Evolutionary conservation across 1,140 invertebrate species (phyloP).

Genomic region (Nephila pilipes): DNA sequence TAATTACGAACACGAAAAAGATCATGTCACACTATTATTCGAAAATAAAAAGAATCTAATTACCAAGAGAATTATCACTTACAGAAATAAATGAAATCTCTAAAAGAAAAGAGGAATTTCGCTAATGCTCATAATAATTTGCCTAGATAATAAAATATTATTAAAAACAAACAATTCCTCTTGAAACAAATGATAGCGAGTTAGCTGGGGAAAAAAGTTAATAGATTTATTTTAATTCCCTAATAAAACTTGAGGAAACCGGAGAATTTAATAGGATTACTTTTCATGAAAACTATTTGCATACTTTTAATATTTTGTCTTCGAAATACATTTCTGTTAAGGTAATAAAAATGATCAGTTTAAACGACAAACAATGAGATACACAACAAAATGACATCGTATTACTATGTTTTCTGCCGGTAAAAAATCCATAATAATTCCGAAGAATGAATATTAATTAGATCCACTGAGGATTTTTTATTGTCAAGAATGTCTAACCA

Average conservation of each 20-base stretch:
- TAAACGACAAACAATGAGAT: neutral
- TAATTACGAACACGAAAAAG: too few species aligned
- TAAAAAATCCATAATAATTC: neutral
- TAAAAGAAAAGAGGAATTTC: neutral
- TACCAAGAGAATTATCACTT: neutral
- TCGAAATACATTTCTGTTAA: neutral
- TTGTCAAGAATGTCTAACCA: neutral
- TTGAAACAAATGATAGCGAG: neutral
- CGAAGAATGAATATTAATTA: neutral
- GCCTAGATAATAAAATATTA: neutral
- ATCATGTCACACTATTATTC: too few species aligned
- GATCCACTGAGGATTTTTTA: neutral
- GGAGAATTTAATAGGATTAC: neutral
- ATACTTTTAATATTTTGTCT: neutral
- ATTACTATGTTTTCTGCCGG: too few species aligned
- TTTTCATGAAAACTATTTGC: neutral
- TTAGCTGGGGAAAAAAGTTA: neutral
- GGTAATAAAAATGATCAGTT: neutral
- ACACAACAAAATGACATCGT: neutral
- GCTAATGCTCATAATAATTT: neutral
- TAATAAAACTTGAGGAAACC: neutral
- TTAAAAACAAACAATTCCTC: neutral
- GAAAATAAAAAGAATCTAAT: neutral
- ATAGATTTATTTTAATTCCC: neutral
- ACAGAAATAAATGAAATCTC: neutral